Conservation (phyloP, 2,797 vertebrate genomes). For the Gastrophryne carolinensis region DNA sequence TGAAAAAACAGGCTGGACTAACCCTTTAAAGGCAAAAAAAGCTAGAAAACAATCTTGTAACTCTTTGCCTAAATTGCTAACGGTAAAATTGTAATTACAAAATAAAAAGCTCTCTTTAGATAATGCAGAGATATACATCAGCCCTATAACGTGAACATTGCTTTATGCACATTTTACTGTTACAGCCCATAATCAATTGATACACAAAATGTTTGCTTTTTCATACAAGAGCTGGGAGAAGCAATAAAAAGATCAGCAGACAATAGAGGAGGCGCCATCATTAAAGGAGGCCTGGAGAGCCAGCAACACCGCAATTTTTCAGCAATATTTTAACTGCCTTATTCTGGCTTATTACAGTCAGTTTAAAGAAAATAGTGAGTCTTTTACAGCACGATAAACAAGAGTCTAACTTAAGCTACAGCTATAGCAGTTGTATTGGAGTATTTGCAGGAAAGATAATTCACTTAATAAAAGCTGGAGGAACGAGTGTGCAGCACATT, state of each 20-base stretch:
- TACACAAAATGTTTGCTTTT: background rate
- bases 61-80: too few relatives aligned
- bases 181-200: background rate
- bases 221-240: background rate
- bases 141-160: too few relatives aligned
- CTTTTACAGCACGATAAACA: conserved; percentile 7
- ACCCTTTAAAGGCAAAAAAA: too few relatives aligned
- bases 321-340: conserved; percentile 1
- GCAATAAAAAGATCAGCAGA: conserved; percentile 16
- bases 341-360: conserved; percentile 17
- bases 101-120: too few relatives aligned
- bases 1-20: too few relatives aligned
- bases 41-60: too few relatives aligned
- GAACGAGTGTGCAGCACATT: conserved; percentile 18
- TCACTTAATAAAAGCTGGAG: conserved; percentile 15
- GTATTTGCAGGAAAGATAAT: conserved; percentile 28
- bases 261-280: conserved; percentile 11
- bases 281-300: conserved; percentile 7
- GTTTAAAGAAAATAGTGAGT: conserved; percentile 17
- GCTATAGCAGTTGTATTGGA: background rate
- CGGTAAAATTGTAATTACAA: too few relatives aligned
- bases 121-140: too few relatives aligned
- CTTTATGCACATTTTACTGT: background rate
- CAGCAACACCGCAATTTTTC: conserved; percentile 13
- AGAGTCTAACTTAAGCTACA: background rate